These are phyloP conservation scores for Scelioninae gen. 2 DNA, from an alignment of 2,888 invertebrate species.

Conservation along the genomic window DNA sequence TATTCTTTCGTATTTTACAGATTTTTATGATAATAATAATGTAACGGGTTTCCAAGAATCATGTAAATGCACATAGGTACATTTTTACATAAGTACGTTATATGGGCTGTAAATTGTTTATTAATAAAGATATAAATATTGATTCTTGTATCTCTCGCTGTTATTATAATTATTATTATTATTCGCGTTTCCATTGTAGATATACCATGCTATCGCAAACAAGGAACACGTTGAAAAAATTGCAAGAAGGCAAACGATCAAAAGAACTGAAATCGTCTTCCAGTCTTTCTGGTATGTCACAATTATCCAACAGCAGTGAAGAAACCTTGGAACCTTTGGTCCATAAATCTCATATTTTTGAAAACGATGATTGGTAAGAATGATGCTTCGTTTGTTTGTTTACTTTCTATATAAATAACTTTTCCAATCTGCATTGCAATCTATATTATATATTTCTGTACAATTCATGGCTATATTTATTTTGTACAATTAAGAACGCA, in stretches of 20 bases:
- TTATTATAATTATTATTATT: neutral
- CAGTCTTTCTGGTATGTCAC: slow-evolving; percentile 74
- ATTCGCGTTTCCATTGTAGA: slow-evolving; percentile 55
- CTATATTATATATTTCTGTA: neutral
- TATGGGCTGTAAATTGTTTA: too few relatives aligned
- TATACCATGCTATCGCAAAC: slow-evolving; percentile 69
- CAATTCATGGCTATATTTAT: too few relatives aligned
- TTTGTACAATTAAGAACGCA: too few relatives aligned
- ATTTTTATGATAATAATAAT: too few relatives aligned
- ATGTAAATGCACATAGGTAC: too few relatives aligned
- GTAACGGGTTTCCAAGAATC: too few relatives aligned
- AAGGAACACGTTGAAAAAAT: slow-evolving; percentile 65
- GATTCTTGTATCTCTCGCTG: neutral
- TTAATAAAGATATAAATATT: too few relatives aligned
- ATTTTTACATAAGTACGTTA: too few relatives aligned
- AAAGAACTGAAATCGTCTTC: slow-evolving; percentile 74
- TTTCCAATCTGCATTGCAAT: neutral
- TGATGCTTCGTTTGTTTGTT: neutral
- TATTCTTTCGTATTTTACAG: too few relatives aligned
- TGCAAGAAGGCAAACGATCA: slow-evolving; percentile 71
- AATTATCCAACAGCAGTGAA: slow-evolving; percentile 74
- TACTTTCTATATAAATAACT: neutral
- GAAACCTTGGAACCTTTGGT: slow-evolving; percentile 72
- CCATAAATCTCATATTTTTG: slow-evolving; percentile 69
- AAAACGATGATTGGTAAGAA: slow-evolving; percentile 69